A percentile compares a stretch with the other conserved stretches of the same genome.
These are phyloP conservation scores for Caerostris darwini DNA, from an alignment of 1,140 invertebrate species.

Conservation along the genomic window DNA sequence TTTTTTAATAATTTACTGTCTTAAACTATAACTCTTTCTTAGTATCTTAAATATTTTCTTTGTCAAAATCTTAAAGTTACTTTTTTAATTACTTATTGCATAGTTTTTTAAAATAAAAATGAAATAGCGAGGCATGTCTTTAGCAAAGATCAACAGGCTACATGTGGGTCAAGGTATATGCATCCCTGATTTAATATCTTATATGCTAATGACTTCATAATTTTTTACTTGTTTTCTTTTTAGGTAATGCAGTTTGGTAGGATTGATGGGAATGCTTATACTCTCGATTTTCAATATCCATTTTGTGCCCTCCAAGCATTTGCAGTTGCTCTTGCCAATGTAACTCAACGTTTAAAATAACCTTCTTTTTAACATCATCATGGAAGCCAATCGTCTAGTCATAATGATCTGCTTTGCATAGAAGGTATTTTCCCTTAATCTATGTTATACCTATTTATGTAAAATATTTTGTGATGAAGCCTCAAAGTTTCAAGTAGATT, in stretches of 20 bases:
- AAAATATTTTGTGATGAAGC: constrained; percentile 12
- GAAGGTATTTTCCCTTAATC: background rate
- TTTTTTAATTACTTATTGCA: too few species aligned
- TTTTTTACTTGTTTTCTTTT: too few species aligned
- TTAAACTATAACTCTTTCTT: too few species aligned
- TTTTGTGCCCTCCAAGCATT: constrained; percentile 99
- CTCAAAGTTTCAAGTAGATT: background rate
- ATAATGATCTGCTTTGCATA: constrained; percentile 3
- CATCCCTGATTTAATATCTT: too few species aligned
- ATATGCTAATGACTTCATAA: too few species aligned
- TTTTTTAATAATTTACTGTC: too few species aligned
- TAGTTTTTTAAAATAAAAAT: too few species aligned
- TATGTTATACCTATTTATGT: constrained; percentile 16
- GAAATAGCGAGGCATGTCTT: too few species aligned
- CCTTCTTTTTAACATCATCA: constrained; percentile 54
- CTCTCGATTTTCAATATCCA: constrained; percentile 99
- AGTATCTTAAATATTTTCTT: too few species aligned
- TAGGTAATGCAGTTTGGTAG: constrained; percentile 99
- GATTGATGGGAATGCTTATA: constrained; percentile 99
- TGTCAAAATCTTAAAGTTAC: too few species aligned
- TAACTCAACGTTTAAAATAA: constrained; percentile 98
- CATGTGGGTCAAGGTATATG: too few species aligned
- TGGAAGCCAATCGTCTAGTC: constrained; percentile 31
- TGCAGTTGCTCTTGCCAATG: constrained; percentile 98
- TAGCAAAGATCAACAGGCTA: too few species aligned